phyloP scores from a whole-genome alignment of 2,113 vertebrate genomes.

The Heliornis fulica region DNA sequence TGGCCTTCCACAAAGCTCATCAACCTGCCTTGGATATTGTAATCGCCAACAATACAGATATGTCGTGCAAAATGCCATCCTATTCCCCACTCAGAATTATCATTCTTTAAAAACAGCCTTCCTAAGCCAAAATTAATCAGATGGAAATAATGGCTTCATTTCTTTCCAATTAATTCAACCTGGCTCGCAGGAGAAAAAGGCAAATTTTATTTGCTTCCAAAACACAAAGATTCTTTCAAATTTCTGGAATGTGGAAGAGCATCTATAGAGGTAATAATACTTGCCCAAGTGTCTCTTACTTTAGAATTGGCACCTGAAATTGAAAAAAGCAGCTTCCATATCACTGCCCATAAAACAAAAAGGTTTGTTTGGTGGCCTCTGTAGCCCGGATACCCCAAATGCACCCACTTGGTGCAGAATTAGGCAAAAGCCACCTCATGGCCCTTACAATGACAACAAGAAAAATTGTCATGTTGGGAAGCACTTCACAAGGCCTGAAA shows the following conservation, averaged over 20 bases:
- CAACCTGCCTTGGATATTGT: not conserved
- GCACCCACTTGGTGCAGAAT: not conserved
- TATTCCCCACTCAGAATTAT: not conserved
- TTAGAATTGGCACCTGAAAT: slow-evolving; percentile 9
- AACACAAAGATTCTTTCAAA: not conserved
- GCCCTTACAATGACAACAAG: not conserved
- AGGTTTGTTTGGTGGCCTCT: not conserved
- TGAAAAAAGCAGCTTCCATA: not conserved
- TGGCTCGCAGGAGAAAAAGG: not conserved
- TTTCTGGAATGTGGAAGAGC: not conserved
- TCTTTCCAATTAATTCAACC: not conserved
- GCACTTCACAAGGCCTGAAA: not conserved
- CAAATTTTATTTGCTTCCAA: not conserved
- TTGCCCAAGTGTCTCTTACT: not conserved
- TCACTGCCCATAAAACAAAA: not conserved
- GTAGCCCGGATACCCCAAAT: not conserved
- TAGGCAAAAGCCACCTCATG: not conserved
- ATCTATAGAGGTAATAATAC: not conserved
- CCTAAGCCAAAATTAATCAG: not conserved
- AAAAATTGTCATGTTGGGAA: not conserved
- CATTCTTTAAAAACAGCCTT: not conserved
- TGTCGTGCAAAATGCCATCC: not conserved
- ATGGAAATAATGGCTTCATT: not conserved
- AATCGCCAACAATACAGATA: not conserved
- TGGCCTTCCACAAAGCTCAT: not conserved